Evolutionary conservation across 1,140 invertebrate genomes (phyloP).

Genomic region (Penaeus vannamei): DNA sequence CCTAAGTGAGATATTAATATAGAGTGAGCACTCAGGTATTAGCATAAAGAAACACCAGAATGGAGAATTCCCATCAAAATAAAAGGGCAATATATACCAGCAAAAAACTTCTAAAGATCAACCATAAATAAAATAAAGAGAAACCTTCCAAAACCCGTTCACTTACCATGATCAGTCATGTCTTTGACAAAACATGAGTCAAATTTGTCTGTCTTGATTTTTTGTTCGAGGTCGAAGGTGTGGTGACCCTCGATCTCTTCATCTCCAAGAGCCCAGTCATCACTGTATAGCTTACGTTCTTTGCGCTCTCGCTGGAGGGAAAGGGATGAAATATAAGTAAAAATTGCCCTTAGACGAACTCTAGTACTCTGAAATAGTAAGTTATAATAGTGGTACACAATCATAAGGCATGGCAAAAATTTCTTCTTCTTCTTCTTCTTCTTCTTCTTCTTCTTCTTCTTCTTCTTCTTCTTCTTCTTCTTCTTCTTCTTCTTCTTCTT

Average conservation of each 20-base stretch:
- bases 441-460: too few relatives aligned
- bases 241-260: constrained; percentile 91
- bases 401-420: too few relatives aligned
- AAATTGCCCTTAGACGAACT: neutral
- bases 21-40: too few relatives aligned
- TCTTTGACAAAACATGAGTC: constrained; percentile 86
- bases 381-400: neutral
- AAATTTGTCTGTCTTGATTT: constrained; percentile 87
- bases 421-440: too few relatives aligned
- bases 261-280: constrained; percentile 91
- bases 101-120: neutral
- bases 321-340: neutral
- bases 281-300: constrained; percentile 92
- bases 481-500: too few relatives aligned
- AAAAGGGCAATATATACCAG: too few relatives aligned
- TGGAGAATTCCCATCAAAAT: too few relatives aligned
- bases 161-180: constrained; percentile 84
- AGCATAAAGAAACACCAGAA: too few relatives aligned
- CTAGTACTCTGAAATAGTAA: neutral
- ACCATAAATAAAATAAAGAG: constrained; percentile 27
- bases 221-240: constrained; percentile 92
- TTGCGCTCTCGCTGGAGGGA: constrained; percentile 85
- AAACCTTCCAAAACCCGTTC: neutral
- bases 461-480: too few relatives aligned
- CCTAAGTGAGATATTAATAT: too few relatives aligned